Conservation (phyloP, 2,797 vertebrate species). For the Rhodeus uyekii region DNA sequence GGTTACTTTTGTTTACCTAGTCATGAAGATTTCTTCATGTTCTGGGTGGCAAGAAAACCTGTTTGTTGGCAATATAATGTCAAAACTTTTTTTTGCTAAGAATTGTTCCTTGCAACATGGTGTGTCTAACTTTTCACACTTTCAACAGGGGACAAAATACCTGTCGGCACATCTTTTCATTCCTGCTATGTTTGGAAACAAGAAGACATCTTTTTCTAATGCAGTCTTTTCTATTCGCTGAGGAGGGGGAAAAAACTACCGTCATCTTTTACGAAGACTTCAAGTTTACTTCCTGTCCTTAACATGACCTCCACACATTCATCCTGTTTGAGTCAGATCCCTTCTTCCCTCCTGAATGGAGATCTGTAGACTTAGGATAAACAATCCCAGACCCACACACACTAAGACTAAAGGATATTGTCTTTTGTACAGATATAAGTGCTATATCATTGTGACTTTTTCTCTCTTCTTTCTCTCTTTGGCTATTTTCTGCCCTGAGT, state of each 20-base stretch:
- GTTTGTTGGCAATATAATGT: not conserved
- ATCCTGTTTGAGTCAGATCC: not conserved
- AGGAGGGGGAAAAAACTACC: not conserved
- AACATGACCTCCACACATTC: constrained; percentile 4
- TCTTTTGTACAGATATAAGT: not conserved
- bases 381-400: constrained; percentile 13
- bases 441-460: not conserved
- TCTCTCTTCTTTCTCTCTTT: not conserved
- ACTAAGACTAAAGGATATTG: constrained; percentile 3
- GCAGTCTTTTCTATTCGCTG: constrained; percentile 10
- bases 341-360: not conserved
- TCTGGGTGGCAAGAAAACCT: not conserved
- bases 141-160: constrained; percentile 30
- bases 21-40: constrained; percentile 16
- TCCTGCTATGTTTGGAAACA: constrained; percentile 26
- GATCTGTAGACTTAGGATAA: constrained; percentile 10
- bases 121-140: not conserved
- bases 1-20: not conserved
- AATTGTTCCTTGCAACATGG: not conserved
- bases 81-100: too few relatives aligned
- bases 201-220: constrained; percentile 5
- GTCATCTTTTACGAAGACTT: constrained; percentile 28
- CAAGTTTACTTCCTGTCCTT: constrained; percentile 36
- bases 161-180: constrained; percentile 29
- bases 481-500: not conserved